Evolutionary conservation across 2,113 vertebrate species (phyloP).

Genomic region (Crotalus horridus): DNA sequence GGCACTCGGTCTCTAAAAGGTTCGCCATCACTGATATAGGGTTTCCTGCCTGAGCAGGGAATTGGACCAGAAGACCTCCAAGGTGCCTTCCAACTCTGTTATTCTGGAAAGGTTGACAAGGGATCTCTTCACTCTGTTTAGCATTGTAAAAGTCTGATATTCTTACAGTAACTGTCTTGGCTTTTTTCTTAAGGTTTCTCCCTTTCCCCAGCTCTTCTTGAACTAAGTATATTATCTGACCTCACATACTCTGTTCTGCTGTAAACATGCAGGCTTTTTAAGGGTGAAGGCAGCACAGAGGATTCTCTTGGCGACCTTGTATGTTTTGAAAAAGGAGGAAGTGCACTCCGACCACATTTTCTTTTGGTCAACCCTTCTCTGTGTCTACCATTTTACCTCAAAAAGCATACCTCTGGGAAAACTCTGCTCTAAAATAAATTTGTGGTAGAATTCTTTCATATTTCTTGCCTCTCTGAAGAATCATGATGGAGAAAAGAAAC

Average conservation of each 20-base stretch:
- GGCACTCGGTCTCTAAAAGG: too few species aligned
- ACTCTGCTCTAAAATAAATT: neutral
- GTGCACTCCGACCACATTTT: neutral
- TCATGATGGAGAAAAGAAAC: neutral
- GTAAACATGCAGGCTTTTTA: neutral
- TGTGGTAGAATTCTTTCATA: neutral
- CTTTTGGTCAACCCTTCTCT: neutral
- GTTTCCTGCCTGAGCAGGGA: too few species aligned
- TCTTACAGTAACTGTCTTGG: neutral
- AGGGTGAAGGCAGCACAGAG: neutral
- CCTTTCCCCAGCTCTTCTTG: neutral
- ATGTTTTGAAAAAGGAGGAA: neutral
- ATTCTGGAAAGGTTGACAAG: neutral
- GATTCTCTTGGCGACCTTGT: neutral
- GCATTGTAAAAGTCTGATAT: neutral
- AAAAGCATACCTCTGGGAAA: neutral
- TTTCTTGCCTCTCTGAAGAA: neutral
- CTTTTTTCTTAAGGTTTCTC: neutral
- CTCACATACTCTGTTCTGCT: neutral
- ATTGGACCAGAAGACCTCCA: neutral
- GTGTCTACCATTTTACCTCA: neutral
- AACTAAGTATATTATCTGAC: neutral
- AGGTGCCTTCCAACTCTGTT: neutral
- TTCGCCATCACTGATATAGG: too few species aligned
- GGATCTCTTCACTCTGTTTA: neutral